These are phyloP conservation scores for Diaphora mendica DNA, from an alignment of 2,888 invertebrate genomes.

Conservation along the genomic window DNA sequence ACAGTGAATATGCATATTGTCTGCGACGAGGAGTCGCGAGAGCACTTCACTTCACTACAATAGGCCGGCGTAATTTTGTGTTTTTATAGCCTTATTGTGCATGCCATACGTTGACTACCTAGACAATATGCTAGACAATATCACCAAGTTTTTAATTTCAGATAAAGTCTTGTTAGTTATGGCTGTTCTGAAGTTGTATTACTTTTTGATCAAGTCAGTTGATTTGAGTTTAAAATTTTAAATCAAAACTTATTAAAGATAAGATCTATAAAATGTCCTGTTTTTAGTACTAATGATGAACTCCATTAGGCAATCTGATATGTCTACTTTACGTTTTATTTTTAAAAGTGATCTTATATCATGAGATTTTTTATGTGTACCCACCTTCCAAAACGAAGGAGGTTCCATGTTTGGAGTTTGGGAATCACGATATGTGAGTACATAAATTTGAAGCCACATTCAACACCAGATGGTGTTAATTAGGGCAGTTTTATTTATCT, in stretches of 20 bases:
- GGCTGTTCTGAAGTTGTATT: neutral
- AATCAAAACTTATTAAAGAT: neutral
- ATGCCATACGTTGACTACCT: constrained; percentile 43
- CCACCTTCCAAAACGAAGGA: too few relatives aligned
- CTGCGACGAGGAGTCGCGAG: constrained; percentile 59
- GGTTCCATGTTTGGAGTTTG: too few relatives aligned
- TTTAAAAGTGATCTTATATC: too few relatives aligned
- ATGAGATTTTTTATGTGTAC: too few relatives aligned
- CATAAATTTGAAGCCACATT: too few relatives aligned
- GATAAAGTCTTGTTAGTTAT: constrained; percentile 25
- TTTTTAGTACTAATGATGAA: too few relatives aligned
- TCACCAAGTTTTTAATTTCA: constrained; percentile 43
- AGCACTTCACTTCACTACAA: constrained; percentile 71
- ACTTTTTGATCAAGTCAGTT: neutral
- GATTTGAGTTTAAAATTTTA: neutral
- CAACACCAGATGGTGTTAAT: too few relatives aligned
- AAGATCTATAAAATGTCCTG: too few relatives aligned
- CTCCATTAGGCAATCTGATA: too few relatives aligned
- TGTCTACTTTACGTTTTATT: too few relatives aligned
- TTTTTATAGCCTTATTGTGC: constrained; percentile 65
- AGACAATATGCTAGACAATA: constrained; percentile 47
- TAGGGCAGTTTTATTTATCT: too few relatives aligned
- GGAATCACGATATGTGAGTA: too few relatives aligned
- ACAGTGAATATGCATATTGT: constrained; percentile 78
- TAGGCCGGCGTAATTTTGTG: constrained; percentile 69